Conservation (phyloP, 37 sponge, comb jelly and placozoan genomes). For the Tethya wilhelma region DNA sequence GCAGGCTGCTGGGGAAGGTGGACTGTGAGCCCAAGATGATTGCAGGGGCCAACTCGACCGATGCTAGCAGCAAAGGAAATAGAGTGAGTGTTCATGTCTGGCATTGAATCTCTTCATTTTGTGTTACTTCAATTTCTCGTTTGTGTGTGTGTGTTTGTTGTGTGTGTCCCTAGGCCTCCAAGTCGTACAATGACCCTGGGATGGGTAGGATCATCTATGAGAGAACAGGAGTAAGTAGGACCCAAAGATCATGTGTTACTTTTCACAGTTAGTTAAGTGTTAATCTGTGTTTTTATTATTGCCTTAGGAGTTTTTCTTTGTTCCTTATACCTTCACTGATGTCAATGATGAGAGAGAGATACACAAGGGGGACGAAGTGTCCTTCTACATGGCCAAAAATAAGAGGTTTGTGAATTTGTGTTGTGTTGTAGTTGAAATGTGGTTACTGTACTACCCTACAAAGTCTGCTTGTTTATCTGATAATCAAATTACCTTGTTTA, state of each 20-base stretch:
- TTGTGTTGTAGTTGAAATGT: no score
- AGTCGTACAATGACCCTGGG: constrained; percentile 29
- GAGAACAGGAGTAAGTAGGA: constrained; percentile 46
- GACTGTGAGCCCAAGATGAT: constrained; percentile 55
- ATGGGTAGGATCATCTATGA: constrained; percentile 78
- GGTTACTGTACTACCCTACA: no score
- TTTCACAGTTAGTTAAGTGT: neutral
- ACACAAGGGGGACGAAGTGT: constrained; percentile 80
- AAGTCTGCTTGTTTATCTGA: no score
- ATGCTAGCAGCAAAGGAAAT: no score
- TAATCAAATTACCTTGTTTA: no score
- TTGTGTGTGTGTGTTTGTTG: no score
- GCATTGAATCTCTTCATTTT: neutral
- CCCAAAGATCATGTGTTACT: neutral
- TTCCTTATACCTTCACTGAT: constrained; percentile 68
- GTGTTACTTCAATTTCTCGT: neutral
- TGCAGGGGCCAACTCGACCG: neutral
- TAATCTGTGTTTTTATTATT: neutral
- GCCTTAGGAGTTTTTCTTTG: constrained; percentile 75
- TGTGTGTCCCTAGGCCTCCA: neutral
- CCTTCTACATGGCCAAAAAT: constrained; percentile 80
- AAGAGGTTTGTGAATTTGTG: constrained; percentile 42
- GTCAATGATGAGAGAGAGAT: constrained; percentile 73
- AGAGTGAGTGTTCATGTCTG: neutral
- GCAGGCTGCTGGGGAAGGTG: constrained; percentile 65